A percentile compares a stretch with the other conserved stretches of the same genome.
Evolutionary conservation across 2,888 invertebrate genomes (phyloP).

Genomic region (Plebejus anna): DNA sequence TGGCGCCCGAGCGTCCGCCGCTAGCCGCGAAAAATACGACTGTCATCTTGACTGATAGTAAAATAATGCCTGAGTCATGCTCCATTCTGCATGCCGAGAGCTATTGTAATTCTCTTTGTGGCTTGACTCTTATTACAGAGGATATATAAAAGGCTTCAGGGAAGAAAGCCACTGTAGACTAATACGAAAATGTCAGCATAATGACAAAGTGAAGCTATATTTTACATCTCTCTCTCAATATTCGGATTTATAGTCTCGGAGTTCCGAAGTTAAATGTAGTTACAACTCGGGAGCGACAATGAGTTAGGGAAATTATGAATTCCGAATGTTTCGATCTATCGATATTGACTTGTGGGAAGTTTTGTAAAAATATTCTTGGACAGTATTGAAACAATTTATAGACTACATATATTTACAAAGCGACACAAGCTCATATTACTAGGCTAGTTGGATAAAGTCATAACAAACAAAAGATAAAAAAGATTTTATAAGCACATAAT

Average conservation of each 20-base stretch:
- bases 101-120: constrained; percentile 66
- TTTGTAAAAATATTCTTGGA: not conserved
- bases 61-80: constrained; percentile 73
- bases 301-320: constrained; percentile 23
- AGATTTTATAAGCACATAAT: not conserved
- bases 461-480: not conserved
- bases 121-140: constrained; percentile 60
- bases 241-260: constrained; percentile 31
- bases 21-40: constrained; percentile 75
- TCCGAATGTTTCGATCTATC: constrained; percentile 19
- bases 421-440: no score
- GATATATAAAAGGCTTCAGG: constrained; percentile 55
- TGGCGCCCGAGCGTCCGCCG: constrained; percentile 71
- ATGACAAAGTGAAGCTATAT: constrained; percentile 32
- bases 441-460: not conserved
- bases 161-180: constrained; percentile 40
- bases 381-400: not conserved
- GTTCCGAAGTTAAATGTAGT: constrained; percentile 33
- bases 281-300: constrained; percentile 23
- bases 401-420: not conserved
- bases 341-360: not conserved
- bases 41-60: constrained; percentile 78
- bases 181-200: constrained; percentile 31
- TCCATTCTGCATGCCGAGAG: constrained; percentile 67
- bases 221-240: constrained; percentile 30